Conservation (phyloP, 1,140 invertebrate genomes). For the Coenobita brevimanus region DNA sequence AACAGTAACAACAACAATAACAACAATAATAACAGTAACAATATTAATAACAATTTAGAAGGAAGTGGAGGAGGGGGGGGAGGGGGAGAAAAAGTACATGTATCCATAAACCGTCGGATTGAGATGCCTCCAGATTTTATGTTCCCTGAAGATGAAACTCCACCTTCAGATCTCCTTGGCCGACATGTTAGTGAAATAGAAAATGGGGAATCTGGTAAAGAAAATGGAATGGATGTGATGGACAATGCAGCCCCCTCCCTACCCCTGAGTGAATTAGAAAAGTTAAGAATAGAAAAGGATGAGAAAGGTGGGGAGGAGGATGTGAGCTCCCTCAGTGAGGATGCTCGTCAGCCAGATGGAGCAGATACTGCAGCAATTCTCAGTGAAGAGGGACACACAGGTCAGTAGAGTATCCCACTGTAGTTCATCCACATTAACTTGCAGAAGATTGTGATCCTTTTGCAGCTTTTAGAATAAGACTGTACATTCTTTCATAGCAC, state of each 20-base stretch:
- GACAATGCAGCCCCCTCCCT: constrained; percentile 14
- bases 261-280: constrained; percentile 31
- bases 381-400: constrained; percentile 32
- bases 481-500: too few relatives aligned
- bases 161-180: constrained; percentile 77
- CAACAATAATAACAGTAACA: constrained; percentile 51
- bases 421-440: too few relatives aligned
- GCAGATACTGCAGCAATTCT: constrained; percentile 24
- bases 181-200: constrained; percentile 36
- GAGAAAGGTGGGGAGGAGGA: constrained; percentile 4
- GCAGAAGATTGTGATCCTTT: too few relatives aligned
- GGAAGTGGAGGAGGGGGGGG: neutral
- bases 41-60: neutral
- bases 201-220: neutral
- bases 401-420: neutral
- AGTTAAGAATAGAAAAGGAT: constrained; percentile 19
- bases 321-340: neutral
- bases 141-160: constrained; percentile 83
- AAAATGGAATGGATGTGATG: constrained; percentile 9
- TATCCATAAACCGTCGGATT: constrained; percentile 82
- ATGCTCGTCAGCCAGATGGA: constrained; percentile 46
- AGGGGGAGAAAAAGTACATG: constrained; percentile 74
- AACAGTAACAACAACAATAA: constrained; percentile 48
- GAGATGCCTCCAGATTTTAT: constrained; percentile 88
- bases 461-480: too few relatives aligned